Conservation (phyloP, 2,888 invertebrate species). For the Hybos culiciformis region DNA sequence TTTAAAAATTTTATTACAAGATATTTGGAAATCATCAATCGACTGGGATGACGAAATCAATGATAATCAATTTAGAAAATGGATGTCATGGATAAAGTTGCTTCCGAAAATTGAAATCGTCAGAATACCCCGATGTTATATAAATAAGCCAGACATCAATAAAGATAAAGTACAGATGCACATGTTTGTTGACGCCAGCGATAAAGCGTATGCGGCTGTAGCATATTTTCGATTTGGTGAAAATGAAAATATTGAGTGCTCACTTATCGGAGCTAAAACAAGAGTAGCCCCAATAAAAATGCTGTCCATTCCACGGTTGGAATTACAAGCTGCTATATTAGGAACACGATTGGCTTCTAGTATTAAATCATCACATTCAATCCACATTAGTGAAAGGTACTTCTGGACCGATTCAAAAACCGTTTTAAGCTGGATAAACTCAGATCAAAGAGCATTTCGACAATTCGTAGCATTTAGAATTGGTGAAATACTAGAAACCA, state of each 20-base stretch:
- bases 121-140: constrained; percentile 15
- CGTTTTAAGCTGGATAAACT: constrained; percentile 17
- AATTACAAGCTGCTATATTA: constrained; percentile 16
- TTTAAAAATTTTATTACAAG: constrained; percentile 11
- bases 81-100: constrained; percentile 14
- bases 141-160: too few species aligned
- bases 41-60: constrained; percentile 12
- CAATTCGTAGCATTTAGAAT: constrained; percentile 16
- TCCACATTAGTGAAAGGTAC: constrained; percentile 8
- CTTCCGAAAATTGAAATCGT: constrained; percentile 14
- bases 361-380: constrained; percentile 7
- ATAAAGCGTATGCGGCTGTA: constrained; percentile 16
- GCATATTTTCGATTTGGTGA: constrained; percentile 14
- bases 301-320: constrained; percentile 16
- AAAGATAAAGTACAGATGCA: constrained; percentile 10
- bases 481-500: constrained; percentile 13
- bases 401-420: constrained; percentile 21
- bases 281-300: constrained; percentile 17
- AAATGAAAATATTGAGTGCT: constrained; percentile 6
- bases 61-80: constrained; percentile 13
- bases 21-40: constrained; percentile 9
- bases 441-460: constrained; percentile 16
- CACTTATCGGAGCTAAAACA: constrained; percentile 16
- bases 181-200: constrained; percentile 15
- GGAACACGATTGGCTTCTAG: constrained; percentile 12